A percentile compares a stretch with the other conserved stretches of the same genome.
These are phyloP conservation scores for Heterochromis multidens DNA, from an alignment of 2,113 vertebrate species.

Conservation along the genomic window DNA sequence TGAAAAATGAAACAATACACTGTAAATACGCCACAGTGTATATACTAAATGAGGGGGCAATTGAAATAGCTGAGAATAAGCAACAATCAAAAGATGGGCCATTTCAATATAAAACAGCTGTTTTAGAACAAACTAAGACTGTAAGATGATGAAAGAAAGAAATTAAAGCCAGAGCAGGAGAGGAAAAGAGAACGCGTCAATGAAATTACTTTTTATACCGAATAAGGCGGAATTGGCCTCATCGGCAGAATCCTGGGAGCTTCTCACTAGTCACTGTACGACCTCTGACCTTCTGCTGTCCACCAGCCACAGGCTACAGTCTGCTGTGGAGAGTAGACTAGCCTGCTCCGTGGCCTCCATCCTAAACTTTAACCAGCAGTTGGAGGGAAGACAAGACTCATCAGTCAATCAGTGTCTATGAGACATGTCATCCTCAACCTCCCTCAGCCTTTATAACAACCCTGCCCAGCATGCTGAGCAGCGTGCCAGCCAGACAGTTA, in stretches of 20 bases:
- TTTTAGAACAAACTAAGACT: not conserved
- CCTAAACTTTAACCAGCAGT: constrained; percentile 33
- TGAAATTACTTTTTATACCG: constrained; percentile 58
- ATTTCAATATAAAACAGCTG: not conserved
- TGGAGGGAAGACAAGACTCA: constrained; percentile 43
- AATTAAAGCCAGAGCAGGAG: not conserved
- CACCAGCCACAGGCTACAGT: not conserved
- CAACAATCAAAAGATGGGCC: not conserved
- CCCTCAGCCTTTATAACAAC: constrained; percentile 8
- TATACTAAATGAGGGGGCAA: no score
- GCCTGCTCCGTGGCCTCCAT: not conserved
- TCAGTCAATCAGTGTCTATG: constrained; percentile 54
- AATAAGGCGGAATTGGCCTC: constrained; percentile 25
- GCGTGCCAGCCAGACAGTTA: constrained; percentile 24
- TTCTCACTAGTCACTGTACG: constrained; percentile 59
- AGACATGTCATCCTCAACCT: constrained; percentile 13
- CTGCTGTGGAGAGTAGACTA: not conserved
- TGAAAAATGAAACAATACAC: not conserved
- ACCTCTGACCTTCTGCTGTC: constrained; percentile 62
- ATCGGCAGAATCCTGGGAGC: constrained; percentile 61
- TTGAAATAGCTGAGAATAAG: not conserved
- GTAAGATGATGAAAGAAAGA: not conserved
- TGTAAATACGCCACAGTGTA: not conserved
- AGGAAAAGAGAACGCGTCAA: not conserved
- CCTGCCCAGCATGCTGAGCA: constrained; percentile 30